Percentiles rank a stretch among this genome's conserved stretches.
These are phyloP conservation scores for Petrocephalus sullivani DNA, from an alignment of 2,797 vertebrate species.

Conservation along the genomic window DNA sequence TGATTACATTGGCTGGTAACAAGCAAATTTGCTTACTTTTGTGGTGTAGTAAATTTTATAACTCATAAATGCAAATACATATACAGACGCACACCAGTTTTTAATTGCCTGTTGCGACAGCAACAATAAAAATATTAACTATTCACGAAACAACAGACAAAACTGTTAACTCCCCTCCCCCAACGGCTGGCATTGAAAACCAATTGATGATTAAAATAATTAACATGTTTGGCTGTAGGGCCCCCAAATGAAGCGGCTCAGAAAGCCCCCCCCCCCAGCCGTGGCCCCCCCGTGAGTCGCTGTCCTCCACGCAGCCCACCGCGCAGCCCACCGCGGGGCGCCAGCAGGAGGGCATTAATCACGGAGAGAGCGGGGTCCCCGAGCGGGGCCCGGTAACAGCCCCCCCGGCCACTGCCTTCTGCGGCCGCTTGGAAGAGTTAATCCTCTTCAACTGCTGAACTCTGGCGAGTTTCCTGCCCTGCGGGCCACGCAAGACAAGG, in stretches of 20 bases:
- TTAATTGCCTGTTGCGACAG: neutral
- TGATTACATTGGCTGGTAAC: neutral
- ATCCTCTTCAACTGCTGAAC: conserved; percentile 16
- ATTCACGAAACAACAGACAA: neutral
- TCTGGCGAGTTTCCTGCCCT: conserved; percentile 3
- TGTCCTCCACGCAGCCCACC: conserved; percentile 49
- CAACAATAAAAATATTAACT: neutral
- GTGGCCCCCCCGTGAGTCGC: conserved; percentile 40
- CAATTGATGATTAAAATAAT: conserved; percentile 50
- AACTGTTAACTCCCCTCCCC: conserved; percentile 31
- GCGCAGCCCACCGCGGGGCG: conserved; percentile 50
- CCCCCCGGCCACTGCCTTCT: conserved; percentile 42
- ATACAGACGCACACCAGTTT: neutral
- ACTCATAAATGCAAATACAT: neutral
- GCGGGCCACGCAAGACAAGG: neutral
- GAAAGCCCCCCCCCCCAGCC: conserved; percentile 46
- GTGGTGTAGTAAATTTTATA: conserved; percentile 1
- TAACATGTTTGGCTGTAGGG: conserved; percentile 59
- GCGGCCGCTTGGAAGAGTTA: neutral
- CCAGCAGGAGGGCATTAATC: conserved; percentile 63
- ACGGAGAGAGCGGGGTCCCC: conserved; percentile 53
- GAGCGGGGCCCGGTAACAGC: conserved; percentile 40
- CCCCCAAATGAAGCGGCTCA: conserved; percentile 51
- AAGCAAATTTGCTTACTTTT: neutral
- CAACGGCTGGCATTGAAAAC: conserved; percentile 38